Percentiles rank a stretch among this genome's conserved stretches.
phyloP scores from a whole-genome alignment of 2,888 invertebrate genomes.

The Gonocerus acuteangulatus region DNA sequence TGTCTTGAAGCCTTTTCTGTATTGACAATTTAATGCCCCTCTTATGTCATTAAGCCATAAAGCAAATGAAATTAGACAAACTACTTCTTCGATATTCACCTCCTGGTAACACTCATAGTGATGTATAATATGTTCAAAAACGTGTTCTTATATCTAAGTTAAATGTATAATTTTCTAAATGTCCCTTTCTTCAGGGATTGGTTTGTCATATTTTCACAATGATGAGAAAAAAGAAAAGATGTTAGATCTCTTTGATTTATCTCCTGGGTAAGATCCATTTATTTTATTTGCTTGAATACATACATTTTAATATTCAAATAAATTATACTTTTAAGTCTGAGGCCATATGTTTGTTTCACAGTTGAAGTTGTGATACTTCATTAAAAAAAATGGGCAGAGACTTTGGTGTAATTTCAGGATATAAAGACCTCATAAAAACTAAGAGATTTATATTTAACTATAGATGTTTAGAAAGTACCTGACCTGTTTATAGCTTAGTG shows the following conservation, averaged over 20 bases:
- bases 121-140: neutral
- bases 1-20: neutral
- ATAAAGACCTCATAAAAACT: too few species aligned
- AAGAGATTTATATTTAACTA: too few species aligned
- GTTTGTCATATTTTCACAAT: slow-evolving; percentile 54
- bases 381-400: too few species aligned
- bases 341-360: too few species aligned
- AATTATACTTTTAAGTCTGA: neutral
- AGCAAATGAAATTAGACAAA: slow-evolving; percentile 56
- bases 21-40: neutral
- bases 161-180: slow-evolving; percentile 13
- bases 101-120: slow-evolving; percentile 49
- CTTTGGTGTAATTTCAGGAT: too few species aligned
- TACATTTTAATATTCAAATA: neutral
- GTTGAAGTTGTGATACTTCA: too few species aligned
- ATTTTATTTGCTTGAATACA: neutral
- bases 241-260: slow-evolving; percentile 58
- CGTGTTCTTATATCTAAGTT: neutral
- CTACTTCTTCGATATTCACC: slow-evolving; percentile 65
- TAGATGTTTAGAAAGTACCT: too few species aligned
- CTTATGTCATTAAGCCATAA: neutral
- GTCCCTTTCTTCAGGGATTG: slow-evolving; percentile 48
- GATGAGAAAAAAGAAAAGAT: slow-evolving; percentile 53
- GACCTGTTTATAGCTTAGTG: too few species aligned
- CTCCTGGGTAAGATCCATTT: slow-evolving; percentile 49